Evolutionary conservation across 1,140 invertebrate species (phyloP), one percentile per base, ranked within the genome.

Genomic region (Cydia fagiglandana): DNA sequence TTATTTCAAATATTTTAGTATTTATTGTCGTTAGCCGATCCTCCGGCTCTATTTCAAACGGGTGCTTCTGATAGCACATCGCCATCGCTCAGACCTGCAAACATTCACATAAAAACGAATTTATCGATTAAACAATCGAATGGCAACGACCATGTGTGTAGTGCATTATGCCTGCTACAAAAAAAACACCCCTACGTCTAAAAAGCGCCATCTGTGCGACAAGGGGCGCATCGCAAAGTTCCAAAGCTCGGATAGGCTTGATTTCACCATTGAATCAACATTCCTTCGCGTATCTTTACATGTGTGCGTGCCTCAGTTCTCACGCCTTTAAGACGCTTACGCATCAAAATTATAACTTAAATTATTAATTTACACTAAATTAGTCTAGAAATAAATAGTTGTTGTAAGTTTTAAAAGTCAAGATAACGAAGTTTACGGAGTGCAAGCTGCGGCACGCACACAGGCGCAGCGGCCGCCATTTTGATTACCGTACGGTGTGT

Each of bases 1-100:
- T 97, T 56, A 97, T 95, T 91, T 97, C 96, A 82, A 95, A 94
- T 85, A 97, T 96, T 93, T 96, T 95, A 78, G 95, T 95, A 85
- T 96, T 96, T 64, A 96, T 93, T 64, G 93, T 93, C 66, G 93
- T 94, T n/a, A 95, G 78, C 77, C 94, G 94, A 75, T 94, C 94
- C 20, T 94, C 94, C 73, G 93, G 88, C 83, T 91, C 88, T 73
- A 93, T 94, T 79, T 86, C 93, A 74, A 94, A 90, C 4, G 92
- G 89, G 84, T 93, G 92, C 86, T 91, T 93, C 84, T 92, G 88
- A 84, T 89, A 94, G 80, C 93, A 93, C 74, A 82, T 86, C 50
- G 88, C 84, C 91, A 93, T 92, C 82, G 75, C 50, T 45, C 3
- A 73, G 68, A 75, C 24, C 20, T 66, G 64, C 38, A 17, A 74